Evolutionary conservation across 2,113 vertebrate species (phyloP).

Genomic region (Dissostichus mawsoni): DNA sequence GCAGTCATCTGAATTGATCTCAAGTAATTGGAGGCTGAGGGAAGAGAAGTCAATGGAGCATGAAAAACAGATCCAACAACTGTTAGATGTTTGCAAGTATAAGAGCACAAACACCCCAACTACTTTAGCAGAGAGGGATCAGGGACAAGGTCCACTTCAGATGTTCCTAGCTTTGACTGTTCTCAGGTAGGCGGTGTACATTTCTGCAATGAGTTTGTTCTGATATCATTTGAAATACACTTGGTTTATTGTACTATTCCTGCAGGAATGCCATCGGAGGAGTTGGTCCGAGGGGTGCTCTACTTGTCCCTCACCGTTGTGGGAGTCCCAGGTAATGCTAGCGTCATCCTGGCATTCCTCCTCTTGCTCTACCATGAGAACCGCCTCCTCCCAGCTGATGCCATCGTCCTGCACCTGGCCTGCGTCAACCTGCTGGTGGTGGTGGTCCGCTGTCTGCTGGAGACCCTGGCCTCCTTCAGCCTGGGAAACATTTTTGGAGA

Average conservation of each 20-base stretch:
- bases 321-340: constrained; percentile 81
- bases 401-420: constrained; percentile 81
- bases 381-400: constrained; percentile 78
- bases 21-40: constrained; percentile 79
- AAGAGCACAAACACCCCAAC: constrained; percentile 65
- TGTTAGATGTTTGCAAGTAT: constrained; percentile 63
- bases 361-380: constrained; percentile 64
- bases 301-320: constrained; percentile 76
- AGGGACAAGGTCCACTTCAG: constrained; percentile 24
- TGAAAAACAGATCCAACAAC: constrained; percentile 62
- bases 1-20: constrained; percentile 82
- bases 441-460: constrained; percentile 76
- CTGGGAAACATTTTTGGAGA: constrained; percentile 74
- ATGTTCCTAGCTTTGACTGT: constrained; percentile 1
- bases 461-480: constrained; percentile 78
- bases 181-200: constrained; percentile 45
- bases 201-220: not conserved
- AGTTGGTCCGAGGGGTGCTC: constrained; percentile 71
- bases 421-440: constrained; percentile 81
- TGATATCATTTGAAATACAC: not conserved
- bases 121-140: constrained; percentile 25
- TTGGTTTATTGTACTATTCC: not conserved
- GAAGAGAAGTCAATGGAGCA: constrained; percentile 73
- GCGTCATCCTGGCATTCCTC: constrained; percentile 78
- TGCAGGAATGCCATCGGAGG: constrained; percentile 65